Evolutionary conservation across 1,140 invertebrate genomes (phyloP).

Genomic region (Aphidius gifuensis): DNA sequence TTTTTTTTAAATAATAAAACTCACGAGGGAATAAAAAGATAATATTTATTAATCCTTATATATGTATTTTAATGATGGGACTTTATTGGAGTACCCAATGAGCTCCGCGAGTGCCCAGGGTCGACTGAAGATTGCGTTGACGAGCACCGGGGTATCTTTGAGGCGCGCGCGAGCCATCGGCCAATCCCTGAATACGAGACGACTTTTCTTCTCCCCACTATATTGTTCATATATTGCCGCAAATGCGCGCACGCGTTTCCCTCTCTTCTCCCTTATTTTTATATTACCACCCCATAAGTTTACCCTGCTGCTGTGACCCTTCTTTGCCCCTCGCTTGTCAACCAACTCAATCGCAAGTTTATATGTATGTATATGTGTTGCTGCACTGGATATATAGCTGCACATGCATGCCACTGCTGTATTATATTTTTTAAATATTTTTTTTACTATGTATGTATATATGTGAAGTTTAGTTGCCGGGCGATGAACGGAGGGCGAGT

Average conservation of each 20-base stretch:
- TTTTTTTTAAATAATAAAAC: neutral
- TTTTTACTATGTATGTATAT: too few relatives aligned
- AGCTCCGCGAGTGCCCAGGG: constrained; percentile 39
- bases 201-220: neutral
- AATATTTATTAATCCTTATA: neutral
- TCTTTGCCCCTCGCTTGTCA: too few relatives aligned
- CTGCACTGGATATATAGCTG: too few relatives aligned
- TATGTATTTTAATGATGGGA: neutral
- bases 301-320: too few relatives aligned
- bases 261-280: neutral
- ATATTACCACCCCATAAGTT: too few relatives aligned
- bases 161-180: constrained; percentile 47
- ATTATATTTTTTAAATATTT: too few relatives aligned
- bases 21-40: neutral
- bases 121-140: constrained; percentile 42
- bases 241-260: constrained; percentile 20
- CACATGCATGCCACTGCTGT: too few relatives aligned
- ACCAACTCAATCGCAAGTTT: too few relatives aligned
- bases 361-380: too few relatives aligned
- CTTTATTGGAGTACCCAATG: constrained; percentile 19
- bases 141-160: constrained; percentile 40
- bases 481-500: neutral
- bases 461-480: neutral
- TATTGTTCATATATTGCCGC: neutral
- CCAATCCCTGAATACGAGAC: constrained; percentile 36